These are phyloP conservation scores for Galerucella nymphaeae DNA, from an alignment of 2,888 invertebrate species.

Conservation along the genomic window DNA sequence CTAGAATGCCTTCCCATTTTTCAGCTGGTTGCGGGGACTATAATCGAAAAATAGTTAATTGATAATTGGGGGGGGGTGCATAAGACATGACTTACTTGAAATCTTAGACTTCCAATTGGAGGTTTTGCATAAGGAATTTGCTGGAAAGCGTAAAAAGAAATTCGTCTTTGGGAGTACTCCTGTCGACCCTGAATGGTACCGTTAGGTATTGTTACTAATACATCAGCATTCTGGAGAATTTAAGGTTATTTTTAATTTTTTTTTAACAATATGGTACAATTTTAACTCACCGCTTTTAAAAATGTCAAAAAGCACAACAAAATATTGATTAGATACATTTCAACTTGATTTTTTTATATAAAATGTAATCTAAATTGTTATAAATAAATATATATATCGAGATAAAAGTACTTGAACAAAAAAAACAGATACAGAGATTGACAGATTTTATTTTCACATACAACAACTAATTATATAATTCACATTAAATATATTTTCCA, in stretches of 20 bases:
- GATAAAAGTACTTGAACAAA: too few relatives aligned
- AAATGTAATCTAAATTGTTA: too few relatives aligned
- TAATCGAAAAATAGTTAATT: background rate
- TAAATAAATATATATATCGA: too few relatives aligned
- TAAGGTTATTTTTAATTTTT: background rate
- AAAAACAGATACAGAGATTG: too few relatives aligned
- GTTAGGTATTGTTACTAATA: slow-evolving; percentile 17
- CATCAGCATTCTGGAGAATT: slow-evolving; percentile 24
- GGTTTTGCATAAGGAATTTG: slow-evolving; percentile 50
- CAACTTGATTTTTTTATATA: too few relatives aligned
- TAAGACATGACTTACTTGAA: slow-evolving; percentile 44
- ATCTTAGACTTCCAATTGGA: slow-evolving; percentile 47
- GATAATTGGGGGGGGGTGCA: too few relatives aligned
- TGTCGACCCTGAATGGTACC: slow-evolving; percentile 23
- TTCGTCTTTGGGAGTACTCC: slow-evolving; percentile 30
- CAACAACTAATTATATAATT: background rate
- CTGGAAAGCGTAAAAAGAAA: slow-evolving; percentile 44
- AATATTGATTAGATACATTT: too few relatives aligned
- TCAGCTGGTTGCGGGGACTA: slow-evolving; percentile 29
- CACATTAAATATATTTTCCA: background rate
- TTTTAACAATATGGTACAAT: background rate
- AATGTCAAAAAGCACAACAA: too few relatives aligned
- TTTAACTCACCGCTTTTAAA: too few relatives aligned
- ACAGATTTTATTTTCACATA: background rate
- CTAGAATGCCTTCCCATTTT: slow-evolving; percentile 33